These are phyloP conservation scores for Drosophila subpulchrella DNA, from an alignment of 1,140 invertebrate species.

Conservation along the genomic window DNA sequence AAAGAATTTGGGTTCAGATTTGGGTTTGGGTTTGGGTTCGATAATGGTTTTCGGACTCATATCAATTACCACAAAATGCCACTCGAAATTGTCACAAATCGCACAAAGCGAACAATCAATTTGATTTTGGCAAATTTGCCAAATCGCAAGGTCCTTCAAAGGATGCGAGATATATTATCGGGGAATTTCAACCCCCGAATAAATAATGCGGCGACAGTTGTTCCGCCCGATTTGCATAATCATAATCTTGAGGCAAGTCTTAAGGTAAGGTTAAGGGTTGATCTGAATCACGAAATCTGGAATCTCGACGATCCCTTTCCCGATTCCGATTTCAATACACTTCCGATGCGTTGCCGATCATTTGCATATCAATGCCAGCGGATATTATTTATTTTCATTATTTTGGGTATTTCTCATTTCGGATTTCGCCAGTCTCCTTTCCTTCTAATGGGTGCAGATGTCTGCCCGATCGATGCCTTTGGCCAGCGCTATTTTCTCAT, in stretches of 20 bases:
- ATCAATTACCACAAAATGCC: slow-evolving; percentile 63
- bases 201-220: slow-evolving; percentile 1
- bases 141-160: slow-evolving; percentile 20
- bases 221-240: slow-evolving; percentile 45
- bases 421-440: slow-evolving; percentile 25
- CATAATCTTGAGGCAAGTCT: slow-evolving; percentile 40
- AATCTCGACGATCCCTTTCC: slow-evolving; percentile 32
- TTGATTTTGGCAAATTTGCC: slow-evolving; percentile 60
- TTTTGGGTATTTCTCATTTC: slow-evolving; percentile 15
- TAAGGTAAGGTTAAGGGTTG: slow-evolving; percentile 28
- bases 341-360: slow-evolving; percentile 37
- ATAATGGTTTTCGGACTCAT: slow-evolving; percentile 11
- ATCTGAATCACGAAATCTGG: slow-evolving; percentile 31
- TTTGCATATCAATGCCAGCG: slow-evolving; percentile 61
- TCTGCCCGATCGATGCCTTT: slow-evolving; percentile 16
- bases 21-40: slow-evolving; percentile 4
- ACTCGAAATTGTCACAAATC: slow-evolving; percentile 53
- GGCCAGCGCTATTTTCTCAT: slow-evolving; percentile 46
- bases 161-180: neutral
- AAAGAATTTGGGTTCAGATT: slow-evolving; percentile 10
- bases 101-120: slow-evolving; percentile 54
- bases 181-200: slow-evolving; percentile 27
- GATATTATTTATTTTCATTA: slow-evolving; percentile 63
- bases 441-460: slow-evolving; percentile 48
- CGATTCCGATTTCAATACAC: slow-evolving; percentile 52